phyloP scores from a whole-genome alignment of 2,797 vertebrate species.

The Nyctalus aviator region DNA sequence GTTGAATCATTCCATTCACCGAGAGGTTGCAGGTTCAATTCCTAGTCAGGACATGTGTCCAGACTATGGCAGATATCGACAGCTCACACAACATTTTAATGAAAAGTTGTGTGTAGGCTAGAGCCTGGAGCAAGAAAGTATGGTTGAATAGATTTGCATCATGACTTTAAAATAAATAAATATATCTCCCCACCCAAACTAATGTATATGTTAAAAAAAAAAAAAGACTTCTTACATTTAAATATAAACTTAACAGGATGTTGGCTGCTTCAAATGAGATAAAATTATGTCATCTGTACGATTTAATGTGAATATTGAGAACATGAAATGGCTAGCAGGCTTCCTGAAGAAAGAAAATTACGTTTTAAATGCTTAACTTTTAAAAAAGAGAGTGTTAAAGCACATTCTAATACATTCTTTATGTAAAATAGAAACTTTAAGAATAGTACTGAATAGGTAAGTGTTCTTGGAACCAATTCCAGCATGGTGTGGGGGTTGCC shows the following conservation, averaged over 20 bases:
- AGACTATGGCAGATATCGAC: slow-evolving; percentile 39
- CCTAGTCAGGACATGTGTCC: not conserved
- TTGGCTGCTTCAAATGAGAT: slow-evolving; percentile 39
- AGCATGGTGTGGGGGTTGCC: too few species aligned
- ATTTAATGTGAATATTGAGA: slow-evolving; percentile 49
- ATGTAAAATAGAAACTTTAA: not conserved
- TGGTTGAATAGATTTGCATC: slow-evolving; percentile 22
- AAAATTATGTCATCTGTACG: slow-evolving; percentile 31
- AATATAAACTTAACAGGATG: slow-evolving; percentile 51
- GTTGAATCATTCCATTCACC: not conserved
- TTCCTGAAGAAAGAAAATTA: slow-evolving; percentile 34
- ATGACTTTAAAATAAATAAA: slow-evolving; percentile 65
- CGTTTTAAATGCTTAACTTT: slow-evolving; percentile 12
- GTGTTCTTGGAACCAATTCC: not conserved
- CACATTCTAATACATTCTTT: slow-evolving; percentile 5
- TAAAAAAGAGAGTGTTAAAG: slow-evolving; percentile 43
- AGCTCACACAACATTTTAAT: slow-evolving; percentile 62
- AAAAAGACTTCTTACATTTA: not conserved
- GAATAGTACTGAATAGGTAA: not conserved
- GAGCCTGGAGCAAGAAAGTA: slow-evolving; percentile 31
- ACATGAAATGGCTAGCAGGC: slow-evolving; percentile 21
- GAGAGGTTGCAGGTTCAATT: not conserved
- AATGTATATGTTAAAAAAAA: not conserved
- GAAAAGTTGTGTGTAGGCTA: slow-evolving; percentile 41
- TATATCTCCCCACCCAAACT: not conserved